Conservation (phyloP, 2,113 vertebrate species). For the Rhegmatorhina hoffmannsi region DNA sequence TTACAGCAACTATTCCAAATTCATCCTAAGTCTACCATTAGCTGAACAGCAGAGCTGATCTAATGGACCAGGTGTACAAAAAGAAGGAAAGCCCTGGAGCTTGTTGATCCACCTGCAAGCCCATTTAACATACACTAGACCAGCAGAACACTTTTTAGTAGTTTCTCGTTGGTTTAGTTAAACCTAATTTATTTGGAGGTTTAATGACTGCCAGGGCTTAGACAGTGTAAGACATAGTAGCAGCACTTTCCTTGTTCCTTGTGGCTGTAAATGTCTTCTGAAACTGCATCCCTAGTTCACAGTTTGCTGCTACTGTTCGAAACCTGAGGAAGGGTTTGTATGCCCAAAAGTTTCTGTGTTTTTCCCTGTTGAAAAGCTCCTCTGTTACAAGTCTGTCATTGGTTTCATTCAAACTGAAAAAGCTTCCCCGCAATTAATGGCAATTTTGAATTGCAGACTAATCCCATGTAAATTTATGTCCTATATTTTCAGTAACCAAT, state of each 20-base stretch:
- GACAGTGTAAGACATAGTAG: not conserved
- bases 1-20: not conserved
- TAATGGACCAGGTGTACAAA: not conserved
- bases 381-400: not conserved
- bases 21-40: not conserved
- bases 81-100: not conserved
- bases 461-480: not conserved
- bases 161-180: not conserved
- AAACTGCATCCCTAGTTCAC: not conserved
- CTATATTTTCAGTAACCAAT: not conserved
- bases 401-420: not conserved
- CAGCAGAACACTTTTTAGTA: not conserved
- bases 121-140: not conserved
- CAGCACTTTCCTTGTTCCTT: not conserved
- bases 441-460: not conserved
- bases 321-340: not conserved
- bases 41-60: not conserved
- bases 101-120: not conserved
- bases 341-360: not conserved
- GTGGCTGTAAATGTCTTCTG: not conserved
- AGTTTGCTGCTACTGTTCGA: not conserved
- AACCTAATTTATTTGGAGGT: not conserved
- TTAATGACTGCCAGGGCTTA: not conserved
- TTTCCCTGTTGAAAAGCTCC: not conserved
- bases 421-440: not conserved